Evolutionary conservation across 2,797 vertebrate species (phyloP), one percentile per base, ranked within the genome.

Genomic region (Parotocinclus haroldoi): DNA sequence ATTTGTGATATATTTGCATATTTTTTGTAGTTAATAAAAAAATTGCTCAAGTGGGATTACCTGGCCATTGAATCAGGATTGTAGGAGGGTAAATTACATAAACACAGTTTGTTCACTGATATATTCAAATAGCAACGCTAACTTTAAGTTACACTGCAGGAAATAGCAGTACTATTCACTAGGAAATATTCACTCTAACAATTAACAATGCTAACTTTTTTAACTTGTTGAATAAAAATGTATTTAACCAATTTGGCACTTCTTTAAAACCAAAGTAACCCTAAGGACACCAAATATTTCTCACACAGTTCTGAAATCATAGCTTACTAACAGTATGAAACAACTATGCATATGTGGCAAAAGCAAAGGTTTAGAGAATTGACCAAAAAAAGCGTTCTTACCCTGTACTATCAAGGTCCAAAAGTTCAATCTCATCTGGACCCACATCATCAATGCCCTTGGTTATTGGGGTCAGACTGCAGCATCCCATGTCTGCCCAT

Each of bases 351-450:
- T 65, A 46, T 4, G 2, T 27, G 2, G 27, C 13, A 45, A 13
- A 56, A 51, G 7, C 9, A 68, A 14, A 46, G 1, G 6, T 42
- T 7, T 16, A 59, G 58, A 27, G 37, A 54, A 40, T 1, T 27
- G 13, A 10, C 51, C 18, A 16, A 46, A 60, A 18, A 13, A 10
- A 13, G 40, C 10, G 19, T 16, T 74, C 90, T 89, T 90, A 92
- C 92, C 91, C 88, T 59, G 81, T 57, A 58, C 81, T 82, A 10
- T 78, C 74, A 8, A 91, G 78, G 76, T 89, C 83, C 80, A 93
- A 80, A 8, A 92, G 86, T 71, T 93, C 90, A 1, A 90, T 86
- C 80, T 93, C 90, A 42, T 92, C 91, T 0, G 91, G 92, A 40
- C 88, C 90, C 65, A 89, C 84, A 50, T 88, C 89, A 39, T 89